These are phyloP conservation scores for Protaetia brevitarsis DNA, from an alignment of 1,140 invertebrate species.

Conservation along the genomic window DNA sequence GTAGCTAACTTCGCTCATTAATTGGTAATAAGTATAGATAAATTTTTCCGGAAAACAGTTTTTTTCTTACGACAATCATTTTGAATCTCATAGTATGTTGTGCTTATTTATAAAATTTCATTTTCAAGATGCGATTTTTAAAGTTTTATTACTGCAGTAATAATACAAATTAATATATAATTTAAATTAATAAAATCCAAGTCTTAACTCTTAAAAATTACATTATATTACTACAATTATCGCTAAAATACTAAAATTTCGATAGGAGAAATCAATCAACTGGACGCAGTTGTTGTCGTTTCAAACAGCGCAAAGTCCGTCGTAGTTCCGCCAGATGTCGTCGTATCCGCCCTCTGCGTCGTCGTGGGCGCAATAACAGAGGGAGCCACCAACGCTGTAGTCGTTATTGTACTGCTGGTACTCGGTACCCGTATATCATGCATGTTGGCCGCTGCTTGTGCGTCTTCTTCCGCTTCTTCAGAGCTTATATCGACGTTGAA, in stretches of 20 bases:
- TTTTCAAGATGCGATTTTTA: too few species aligned
- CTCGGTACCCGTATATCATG: neutral
- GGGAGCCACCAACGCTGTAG: neutral
- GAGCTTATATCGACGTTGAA: constrained; percentile 52
- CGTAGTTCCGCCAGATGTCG: neutral
- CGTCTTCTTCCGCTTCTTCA: constrained; percentile 28
- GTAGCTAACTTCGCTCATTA: too few species aligned
- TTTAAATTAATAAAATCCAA: constrained; percentile 1
- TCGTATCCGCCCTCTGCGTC: neutral
- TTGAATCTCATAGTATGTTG: too few species aligned
- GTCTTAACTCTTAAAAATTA: constrained; percentile 5
- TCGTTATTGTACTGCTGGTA: neutral
- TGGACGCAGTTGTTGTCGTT: neutral
- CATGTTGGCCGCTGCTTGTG: neutral
- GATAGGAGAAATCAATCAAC: neutral
- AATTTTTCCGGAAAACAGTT: too few species aligned
- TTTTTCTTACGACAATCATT: too few species aligned
- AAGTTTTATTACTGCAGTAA: constrained; percentile 12
- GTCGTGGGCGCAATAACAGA: neutral
- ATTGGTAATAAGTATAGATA: too few species aligned
- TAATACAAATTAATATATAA: constrained; percentile 1
- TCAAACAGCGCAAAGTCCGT: neutral
- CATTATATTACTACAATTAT: too few species aligned
- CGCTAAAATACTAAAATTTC: neutral
- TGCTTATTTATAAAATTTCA: too few species aligned